Evolutionary conservation across 2,888 invertebrate species (phyloP).

Genomic region (Junonia oenone): DNA sequence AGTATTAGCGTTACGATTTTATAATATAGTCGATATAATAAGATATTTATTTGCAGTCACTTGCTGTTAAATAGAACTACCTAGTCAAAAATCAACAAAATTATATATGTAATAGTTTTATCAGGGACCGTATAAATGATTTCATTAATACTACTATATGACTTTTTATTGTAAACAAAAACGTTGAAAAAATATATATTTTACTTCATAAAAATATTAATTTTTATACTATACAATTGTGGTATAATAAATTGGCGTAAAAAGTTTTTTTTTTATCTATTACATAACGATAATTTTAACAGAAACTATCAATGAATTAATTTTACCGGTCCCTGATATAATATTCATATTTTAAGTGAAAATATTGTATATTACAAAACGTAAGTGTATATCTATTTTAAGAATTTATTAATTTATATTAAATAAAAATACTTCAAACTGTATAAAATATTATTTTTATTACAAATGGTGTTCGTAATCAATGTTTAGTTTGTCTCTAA

Average conservation of each 20-base stretch:
- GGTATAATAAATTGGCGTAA: too few relatives aligned
- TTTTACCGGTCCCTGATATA: background rate
- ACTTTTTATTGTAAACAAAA: too few relatives aligned
- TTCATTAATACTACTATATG: background rate
- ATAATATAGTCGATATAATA: constrained; percentile 3
- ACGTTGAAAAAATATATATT: too few relatives aligned
- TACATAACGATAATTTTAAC: background rate
- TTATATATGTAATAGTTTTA: constrained; percentile 1
- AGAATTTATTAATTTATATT: background rate
- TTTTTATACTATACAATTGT: too few relatives aligned
- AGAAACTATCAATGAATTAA: background rate
- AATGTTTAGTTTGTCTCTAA: background rate
- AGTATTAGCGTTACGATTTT: constrained; percentile 11
- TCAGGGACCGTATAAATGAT: background rate
- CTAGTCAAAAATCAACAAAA: constrained; percentile 20
- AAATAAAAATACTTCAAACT: background rate
- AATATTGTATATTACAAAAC: background rate
- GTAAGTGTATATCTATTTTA: constrained; percentile 1
- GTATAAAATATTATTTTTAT: background rate
- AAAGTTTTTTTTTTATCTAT: too few relatives aligned
- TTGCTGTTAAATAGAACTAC: constrained; percentile 13
- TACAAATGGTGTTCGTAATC: background rate
- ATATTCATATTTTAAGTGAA: background rate
- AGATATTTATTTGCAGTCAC: constrained; percentile 7
- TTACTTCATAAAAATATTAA: too few relatives aligned